Evolutionary conservation across 2,113 vertebrate species (phyloP).

Genomic region (Eulacestoma nigropectus): DNA sequence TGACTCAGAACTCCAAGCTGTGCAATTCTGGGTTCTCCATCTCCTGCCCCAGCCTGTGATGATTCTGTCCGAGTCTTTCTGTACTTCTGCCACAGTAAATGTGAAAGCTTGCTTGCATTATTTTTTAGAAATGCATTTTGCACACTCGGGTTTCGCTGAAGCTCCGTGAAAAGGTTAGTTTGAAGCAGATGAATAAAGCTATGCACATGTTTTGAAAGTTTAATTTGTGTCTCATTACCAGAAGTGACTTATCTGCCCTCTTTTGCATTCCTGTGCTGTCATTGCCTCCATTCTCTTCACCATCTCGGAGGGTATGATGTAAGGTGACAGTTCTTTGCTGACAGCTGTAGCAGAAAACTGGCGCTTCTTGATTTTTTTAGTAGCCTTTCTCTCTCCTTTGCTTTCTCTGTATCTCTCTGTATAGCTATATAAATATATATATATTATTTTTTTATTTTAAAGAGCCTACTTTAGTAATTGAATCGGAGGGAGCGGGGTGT

Average conservation of each 20-base stretch:
- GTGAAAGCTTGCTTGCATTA: slow-evolving; percentile 75
- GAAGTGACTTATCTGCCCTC: slow-evolving; percentile 70
- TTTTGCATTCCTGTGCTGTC: slow-evolving; percentile 61
- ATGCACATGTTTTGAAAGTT: slow-evolving; percentile 78
- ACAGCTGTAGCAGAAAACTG: slow-evolving; percentile 65
- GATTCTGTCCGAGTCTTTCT: slow-evolving; percentile 61
- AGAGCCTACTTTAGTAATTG: slow-evolving; percentile 52
- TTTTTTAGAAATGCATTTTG: slow-evolving; percentile 77
- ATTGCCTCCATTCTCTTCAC: slow-evolving; percentile 54
- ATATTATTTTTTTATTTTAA: slow-evolving; percentile 63
- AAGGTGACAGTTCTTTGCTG: slow-evolving; percentile 60
- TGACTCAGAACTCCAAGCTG: slow-evolving; percentile 56
- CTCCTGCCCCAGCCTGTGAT: slow-evolving; percentile 38
- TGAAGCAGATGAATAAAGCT: slow-evolving; percentile 77
- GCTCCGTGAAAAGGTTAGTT: slow-evolving; percentile 72
- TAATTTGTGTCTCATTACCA: slow-evolving; percentile 77
- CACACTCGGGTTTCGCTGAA: slow-evolving; percentile 71
- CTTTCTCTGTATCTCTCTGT: slow-evolving; percentile 56
- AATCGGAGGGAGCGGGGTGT: neutral
- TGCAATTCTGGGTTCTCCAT: slow-evolving; percentile 59
- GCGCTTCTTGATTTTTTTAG: slow-evolving; percentile 52
- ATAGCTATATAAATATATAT: slow-evolving; percentile 63
- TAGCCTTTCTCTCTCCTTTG: slow-evolving; percentile 57
- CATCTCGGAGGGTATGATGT: slow-evolving; percentile 53
- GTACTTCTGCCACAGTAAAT: slow-evolving; percentile 71